phyloP scores from a whole-genome alignment of 2,888 invertebrate genomes.

The Leptogaster cylindrica region DNA sequence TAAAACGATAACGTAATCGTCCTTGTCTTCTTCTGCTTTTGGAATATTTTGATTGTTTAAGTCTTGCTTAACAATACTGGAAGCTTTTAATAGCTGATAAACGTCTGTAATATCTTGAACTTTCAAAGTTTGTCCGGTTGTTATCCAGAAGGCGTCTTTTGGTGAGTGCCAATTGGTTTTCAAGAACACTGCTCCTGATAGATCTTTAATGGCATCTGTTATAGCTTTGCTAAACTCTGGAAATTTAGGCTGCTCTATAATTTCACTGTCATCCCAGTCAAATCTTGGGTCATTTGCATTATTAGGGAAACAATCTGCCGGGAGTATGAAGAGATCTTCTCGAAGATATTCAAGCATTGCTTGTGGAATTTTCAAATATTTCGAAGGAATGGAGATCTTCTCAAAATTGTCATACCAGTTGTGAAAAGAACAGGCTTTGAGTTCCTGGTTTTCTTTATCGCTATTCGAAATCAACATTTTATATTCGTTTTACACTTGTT shows the following conservation, averaged over 20 bases:
- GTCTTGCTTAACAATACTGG: conserved; percentile 47
- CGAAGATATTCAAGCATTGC: conserved; percentile 47
- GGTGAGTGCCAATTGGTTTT: conserved; percentile 51
- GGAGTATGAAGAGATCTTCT: conserved; percentile 48
- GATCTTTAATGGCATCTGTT: conserved; percentile 24
- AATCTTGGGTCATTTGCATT: conserved; percentile 20
- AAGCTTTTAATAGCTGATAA: conserved; percentile 50
- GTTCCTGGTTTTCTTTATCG: conserved; percentile 18
- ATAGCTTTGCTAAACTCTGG: conserved; percentile 47
- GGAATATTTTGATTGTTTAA: conserved; percentile 20
- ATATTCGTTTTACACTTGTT: too few species aligned
- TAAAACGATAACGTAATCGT: conserved; percentile 43
- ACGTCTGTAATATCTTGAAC: conserved; percentile 48
- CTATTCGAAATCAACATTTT: too few species aligned
- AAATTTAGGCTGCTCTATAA: conserved; percentile 46
- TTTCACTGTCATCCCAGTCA: conserved; percentile 44
- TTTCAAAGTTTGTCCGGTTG: conserved; percentile 48
- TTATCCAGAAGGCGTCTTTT: conserved; percentile 50
- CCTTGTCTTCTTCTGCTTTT: neutral
- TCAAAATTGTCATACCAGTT: conserved; percentile 47
- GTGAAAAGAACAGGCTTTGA: conserved; percentile 44
- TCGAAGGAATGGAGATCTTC: conserved; percentile 46
- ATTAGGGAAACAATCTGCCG: conserved; percentile 48
- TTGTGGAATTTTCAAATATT: conserved; percentile 43
- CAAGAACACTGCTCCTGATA: conserved; percentile 43